Percentiles rank a stretch among this genome's conserved stretches.
phyloP scores from a whole-genome alignment of 2,113 vertebrate species.

The Tragelaphus buxtoni region DNA sequence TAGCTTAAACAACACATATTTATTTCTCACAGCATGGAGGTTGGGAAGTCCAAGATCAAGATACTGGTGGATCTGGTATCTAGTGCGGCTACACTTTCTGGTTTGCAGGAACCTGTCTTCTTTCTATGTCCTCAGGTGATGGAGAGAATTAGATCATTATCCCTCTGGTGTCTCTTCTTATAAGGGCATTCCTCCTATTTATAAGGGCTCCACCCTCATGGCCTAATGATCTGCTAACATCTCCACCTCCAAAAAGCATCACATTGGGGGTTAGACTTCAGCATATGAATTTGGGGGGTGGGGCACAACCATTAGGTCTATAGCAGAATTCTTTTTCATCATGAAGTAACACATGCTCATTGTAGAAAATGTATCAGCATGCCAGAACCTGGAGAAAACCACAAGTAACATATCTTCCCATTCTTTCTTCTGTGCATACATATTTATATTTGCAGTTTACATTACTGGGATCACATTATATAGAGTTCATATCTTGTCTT shows the following conservation, averaged over 20 bases:
- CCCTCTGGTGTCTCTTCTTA: not conserved
- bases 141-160: not conserved
- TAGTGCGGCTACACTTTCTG: not conserved
- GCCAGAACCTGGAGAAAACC: not conserved
- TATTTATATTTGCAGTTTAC: not conserved
- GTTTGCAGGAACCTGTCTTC: not conserved
- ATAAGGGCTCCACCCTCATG: not conserved
- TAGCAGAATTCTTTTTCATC: not conserved
- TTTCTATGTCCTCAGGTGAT: rapidly evolving
- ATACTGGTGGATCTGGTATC: not conserved
- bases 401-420: not conserved
- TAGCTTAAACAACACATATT: not conserved
- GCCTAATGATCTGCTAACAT: too few species aligned
- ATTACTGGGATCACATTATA: not conserved
- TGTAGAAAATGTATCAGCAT: not conserved
- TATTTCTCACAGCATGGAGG: not conserved
- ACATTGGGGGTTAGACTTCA: not conserved
- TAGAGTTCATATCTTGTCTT: not conserved
- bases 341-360: not conserved
- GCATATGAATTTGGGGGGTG: not conserved
- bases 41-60: not conserved
- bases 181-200: not conserved
- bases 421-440: not conserved
- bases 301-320: not conserved
- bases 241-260: not conserved